Evolutionary conservation across 2,113 vertebrate species (phyloP).

Genomic region (Prietella phreatophila): DNA sequence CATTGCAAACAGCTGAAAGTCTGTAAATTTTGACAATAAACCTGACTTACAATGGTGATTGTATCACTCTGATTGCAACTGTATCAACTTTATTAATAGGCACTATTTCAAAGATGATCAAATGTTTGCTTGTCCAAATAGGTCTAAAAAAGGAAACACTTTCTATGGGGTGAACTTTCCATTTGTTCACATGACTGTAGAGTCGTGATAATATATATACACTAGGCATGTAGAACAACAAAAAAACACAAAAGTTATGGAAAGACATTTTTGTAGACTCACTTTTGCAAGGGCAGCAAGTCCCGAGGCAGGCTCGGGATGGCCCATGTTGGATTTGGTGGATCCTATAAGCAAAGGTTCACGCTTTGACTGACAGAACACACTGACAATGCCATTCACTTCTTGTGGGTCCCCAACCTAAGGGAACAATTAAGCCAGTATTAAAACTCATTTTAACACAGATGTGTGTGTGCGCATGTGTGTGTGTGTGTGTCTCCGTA

Average conservation of each 20-base stretch:
- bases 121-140: too few relatives aligned
- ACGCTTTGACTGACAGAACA: conserved; percentile 76
- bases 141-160: too few relatives aligned
- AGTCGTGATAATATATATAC: background rate
- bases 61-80: too few relatives aligned
- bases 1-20: too few relatives aligned
- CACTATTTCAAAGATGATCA: too few relatives aligned
- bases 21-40: too few relatives aligned
- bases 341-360: conserved; percentile 87
- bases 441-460: background rate
- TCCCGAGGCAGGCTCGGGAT: conserved; percentile 91
- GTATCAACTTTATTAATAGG: too few relatives aligned
- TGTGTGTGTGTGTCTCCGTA: background rate
- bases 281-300: conserved; percentile 89
- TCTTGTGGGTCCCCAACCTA: conserved; percentile 97
- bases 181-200: too few relatives aligned
- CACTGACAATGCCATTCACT: conserved; percentile 76
- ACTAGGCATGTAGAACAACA: too few relatives aligned
- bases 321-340: conserved; percentile 98
- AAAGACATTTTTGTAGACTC: background rate
- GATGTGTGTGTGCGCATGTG: background rate
- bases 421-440: background rate
- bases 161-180: too few relatives aligned
- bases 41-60: too few relatives aligned
- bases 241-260: background rate